Evolutionary conservation across 2,797 vertebrate genomes (phyloP), one percentile per base, ranked within the genome.

Genomic region (Poeciliopsis paucimaculata): DNA sequence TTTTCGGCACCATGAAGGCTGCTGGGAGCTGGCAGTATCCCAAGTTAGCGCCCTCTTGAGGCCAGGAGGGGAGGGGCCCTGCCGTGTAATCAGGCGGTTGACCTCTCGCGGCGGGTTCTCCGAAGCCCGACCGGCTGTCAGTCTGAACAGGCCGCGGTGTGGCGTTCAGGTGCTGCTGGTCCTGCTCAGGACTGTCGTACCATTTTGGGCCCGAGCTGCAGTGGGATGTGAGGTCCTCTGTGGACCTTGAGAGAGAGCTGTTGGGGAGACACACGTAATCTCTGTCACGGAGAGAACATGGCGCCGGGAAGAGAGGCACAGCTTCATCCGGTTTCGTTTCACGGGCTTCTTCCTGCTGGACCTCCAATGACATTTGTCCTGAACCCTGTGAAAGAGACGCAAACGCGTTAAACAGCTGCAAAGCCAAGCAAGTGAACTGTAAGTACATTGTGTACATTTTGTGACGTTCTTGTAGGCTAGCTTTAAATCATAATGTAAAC

Each of bases 1-100:
- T 2, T 13, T 45, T n/a, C 45, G 36, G 55, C 66, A n/a, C 55
- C 26, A 51, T 75, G 60, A 82, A 74, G 41, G 57, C 41, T 60
- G 75, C 57, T n/a, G 94, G 91, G 77, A 94, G 91, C 49, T 85
- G 77, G 83, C 90, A 95, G 89, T 95, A 95, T 2, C 93, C 95
- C 0, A 93, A 94, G 15, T 82, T 16, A 70, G 71, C 31, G n/a
- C 81, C 82, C 23, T 18, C 82, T 4, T 84, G 78, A 60, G 89
- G 90, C 81, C 90, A 91, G n/a, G 76, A 2, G n/a, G 31, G 60
- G 45, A 80, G 78, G 7, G 79, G 39, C 55, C 43, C 77, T 18
- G 82, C 39, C 6, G 72, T 88, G 86, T 90, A 86, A 0, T 82
- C 74, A 0, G 85, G 85, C 6, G 89, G 85, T 9, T 78, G 82